Percentiles rank a stretch among this genome's conserved stretches.
Evolutionary conservation across 2,113 vertebrate species (phyloP).

Genomic region (Dunckerocampus dactyliophorus): DNA sequence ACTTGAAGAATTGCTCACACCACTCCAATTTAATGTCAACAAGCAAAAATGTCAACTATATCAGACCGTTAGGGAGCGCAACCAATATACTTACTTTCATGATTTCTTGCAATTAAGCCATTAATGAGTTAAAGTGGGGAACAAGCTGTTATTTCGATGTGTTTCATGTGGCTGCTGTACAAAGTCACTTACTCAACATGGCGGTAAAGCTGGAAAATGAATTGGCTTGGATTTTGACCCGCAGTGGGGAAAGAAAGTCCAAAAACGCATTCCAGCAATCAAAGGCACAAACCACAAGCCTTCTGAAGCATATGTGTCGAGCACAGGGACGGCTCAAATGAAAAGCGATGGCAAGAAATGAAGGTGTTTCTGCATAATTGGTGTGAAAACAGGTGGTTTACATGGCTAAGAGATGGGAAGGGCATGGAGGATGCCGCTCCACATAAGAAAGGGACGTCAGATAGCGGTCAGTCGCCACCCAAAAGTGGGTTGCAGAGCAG

Average conservation of each 20-base stretch:
- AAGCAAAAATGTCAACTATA: not conserved
- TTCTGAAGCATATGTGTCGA: slow-evolving; percentile 52
- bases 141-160: slow-evolving; percentile 17
- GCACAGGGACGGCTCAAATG: slow-evolving; percentile 65
- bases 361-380: slow-evolving; percentile 45
- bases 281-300: slow-evolving; percentile 60
- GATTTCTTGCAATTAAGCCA: slow-evolving; percentile 10
- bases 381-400: slow-evolving; percentile 51
- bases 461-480: too few species aligned
- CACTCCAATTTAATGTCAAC: slow-evolving; percentile 24
- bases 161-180: slow-evolving; percentile 13
- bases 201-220: slow-evolving; percentile 49
- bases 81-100: not conserved
- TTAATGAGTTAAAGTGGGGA: slow-evolving; percentile 9
- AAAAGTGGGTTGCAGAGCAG: too few species aligned
- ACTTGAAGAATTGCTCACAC: slow-evolving; percentile 32
- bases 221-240: slow-evolving; percentile 37
- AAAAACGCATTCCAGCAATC: slow-evolving; percentile 64
- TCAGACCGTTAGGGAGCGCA: too few species aligned
- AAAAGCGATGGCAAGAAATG: slow-evolving; percentile 53
- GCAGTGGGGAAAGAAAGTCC: slow-evolving; percentile 27
- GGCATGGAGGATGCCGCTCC: slow-evolving; percentile 35
- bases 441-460: slow-evolving; percentile 35
- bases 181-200: slow-evolving; percentile 39
- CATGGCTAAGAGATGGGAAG: slow-evolving; percentile 3